Base-by-base conservation (phyloP, 1,140 invertebrate species). In the Zophobas morio region DNA sequence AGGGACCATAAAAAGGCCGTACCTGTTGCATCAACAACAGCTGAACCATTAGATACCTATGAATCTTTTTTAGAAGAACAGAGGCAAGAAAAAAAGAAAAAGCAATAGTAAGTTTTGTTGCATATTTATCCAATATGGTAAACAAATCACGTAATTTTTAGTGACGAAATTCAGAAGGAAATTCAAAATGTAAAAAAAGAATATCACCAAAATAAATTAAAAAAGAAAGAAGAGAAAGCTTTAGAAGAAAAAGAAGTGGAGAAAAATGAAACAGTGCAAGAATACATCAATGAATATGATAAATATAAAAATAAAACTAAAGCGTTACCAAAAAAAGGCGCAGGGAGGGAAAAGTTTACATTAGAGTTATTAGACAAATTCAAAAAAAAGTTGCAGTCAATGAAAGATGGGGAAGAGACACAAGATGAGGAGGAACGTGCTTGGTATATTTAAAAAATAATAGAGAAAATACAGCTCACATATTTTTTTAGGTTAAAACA, bases 361-460 rank as follows among this genome's bases (percentile, higher is more conserved):
- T 86, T 97, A 54, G 87, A 92, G 42, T 84, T 98, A 36, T 86
- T 99, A 49, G 91, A 91, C 0, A 96, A 96, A 86, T 99, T 99
- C 83, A 93, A 93, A 85, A 91, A 88, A 1, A 96, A 95, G 87
- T 86, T 98, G 35, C 88, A 91, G 54, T 88, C 87, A 1, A 90
- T 90, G 0, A 94, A 93, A 83, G 81, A 79, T 46, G 82, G 85
- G 20, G 81, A 86, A 49, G 84, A 85, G 82, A 84, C 54, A 85
- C 78, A 87, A 83, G 79, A 75, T 49, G 81, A 84, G 1, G 81
- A 87, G 47, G 84, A 81, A 6, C 80, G 84, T 72, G 83, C 70
- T 63, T 86, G 84, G 84, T 79, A 75, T n/a, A 51, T 46, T 33
- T 72, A 70, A 32, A 53, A 39, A 33, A 37, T 49, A 5, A 63